Evolutionary conservation across 2,888 invertebrate species (phyloP).

Genomic region (Villa cingulata): DNA sequence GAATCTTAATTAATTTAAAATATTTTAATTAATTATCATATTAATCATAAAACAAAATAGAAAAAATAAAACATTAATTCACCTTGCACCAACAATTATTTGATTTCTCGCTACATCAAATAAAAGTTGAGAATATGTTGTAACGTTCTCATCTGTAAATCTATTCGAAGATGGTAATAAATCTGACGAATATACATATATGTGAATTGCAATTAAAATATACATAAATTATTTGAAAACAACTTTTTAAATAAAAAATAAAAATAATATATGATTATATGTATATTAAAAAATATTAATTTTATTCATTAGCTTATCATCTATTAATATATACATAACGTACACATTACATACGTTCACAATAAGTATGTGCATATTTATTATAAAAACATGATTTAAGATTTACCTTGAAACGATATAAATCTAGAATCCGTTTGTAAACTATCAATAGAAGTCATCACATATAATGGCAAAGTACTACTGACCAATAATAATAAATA

Average conservation of each 20-base stretch:
- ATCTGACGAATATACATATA: constrained; percentile 41
- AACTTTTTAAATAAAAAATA: too few species aligned
- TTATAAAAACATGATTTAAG: too few species aligned
- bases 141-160: constrained; percentile 60
- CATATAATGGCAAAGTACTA: not conserved
- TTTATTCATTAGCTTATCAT: too few species aligned
- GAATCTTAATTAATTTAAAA: too few species aligned
- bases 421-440: not conserved
- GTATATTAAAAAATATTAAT: too few species aligned
- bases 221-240: too few species aligned
- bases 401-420: not conserved
- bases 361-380: too few species aligned
- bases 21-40: too few species aligned
- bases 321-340: too few species aligned
- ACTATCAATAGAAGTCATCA: not conserved
- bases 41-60: too few species aligned
- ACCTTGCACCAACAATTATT: constrained; percentile 82
- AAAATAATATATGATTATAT: too few species aligned
- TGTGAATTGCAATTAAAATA: too few species aligned
- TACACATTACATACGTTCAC: not conserved
- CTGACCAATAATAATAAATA: not conserved
- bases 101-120: constrained; percentile 80
- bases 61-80: constrained; percentile 19
- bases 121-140: constrained; percentile 67
- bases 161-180: constrained; percentile 49